Evolutionary conservation across 2,888 invertebrate species (phyloP), one percentile per base, ranked within the genome.

Genomic region (Norana najaformis): DNA sequence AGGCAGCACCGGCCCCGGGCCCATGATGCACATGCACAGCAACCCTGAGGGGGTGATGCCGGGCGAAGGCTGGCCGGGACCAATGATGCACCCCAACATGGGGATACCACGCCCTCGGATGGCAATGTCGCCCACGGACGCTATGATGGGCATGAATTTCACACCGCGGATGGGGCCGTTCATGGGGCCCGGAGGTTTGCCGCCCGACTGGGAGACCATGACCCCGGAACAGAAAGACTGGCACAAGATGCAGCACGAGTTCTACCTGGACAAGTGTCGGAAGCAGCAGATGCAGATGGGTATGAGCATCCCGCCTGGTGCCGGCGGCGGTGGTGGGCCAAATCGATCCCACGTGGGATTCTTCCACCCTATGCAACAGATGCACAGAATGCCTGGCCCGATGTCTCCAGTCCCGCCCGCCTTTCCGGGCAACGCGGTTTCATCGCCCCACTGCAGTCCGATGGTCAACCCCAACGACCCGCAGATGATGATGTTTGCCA

Each of bases 181-280:
- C 6, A 16, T 36, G 36, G 85, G 85, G 35, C 85, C 37, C 18
- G 90, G 90, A 0, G 90, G 90, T 14, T 35, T 91, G 88, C 93
- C 93, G 35, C 93, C 93, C 88, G 93, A 93, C 92, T 93, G 93
- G 93, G 93, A 93, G 89, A 93, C 93, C 91, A 92, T 93, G 93
- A 92, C 92, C 13, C 93, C 96, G 92, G 96, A 96, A 11, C 97
- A 97, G 95, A 96, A 97, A 95, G 98, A 98, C 94, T 98, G 98
- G 98, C 97, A 97, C 93, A 97, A 98, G 95, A 95, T 98, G 92
- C 98, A 98, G 93, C 97, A 97, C 94, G 97, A 97, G 94, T 97
- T 92, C 91, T 93, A 93, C 89, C 91, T 92, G 38, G 93, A 94
- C 14, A 89, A 89, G 18, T 89, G 69, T 89, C 89, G 69, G 34